Percentiles rank a stretch among this genome's conserved stretches.
These are phyloP conservation scores for Anser brachyrhynchus DNA, from an alignment of 2,113 vertebrate species.

Conservation along the genomic window DNA sequence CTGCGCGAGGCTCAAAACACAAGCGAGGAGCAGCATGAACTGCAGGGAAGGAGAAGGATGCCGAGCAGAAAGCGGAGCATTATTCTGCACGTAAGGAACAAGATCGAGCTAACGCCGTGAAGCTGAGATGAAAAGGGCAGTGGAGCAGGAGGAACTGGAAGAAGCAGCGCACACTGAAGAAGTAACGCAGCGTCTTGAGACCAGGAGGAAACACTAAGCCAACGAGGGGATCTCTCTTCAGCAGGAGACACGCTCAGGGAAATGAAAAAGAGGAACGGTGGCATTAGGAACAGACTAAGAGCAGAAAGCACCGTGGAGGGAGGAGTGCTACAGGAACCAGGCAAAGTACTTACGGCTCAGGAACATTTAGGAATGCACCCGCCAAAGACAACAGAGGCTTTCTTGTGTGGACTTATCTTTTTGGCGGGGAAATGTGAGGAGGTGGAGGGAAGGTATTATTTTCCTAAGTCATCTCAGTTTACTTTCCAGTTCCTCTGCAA, in stretches of 20 bases:
- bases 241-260: neutral
- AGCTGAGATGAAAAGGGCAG: neutral
- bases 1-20: neutral
- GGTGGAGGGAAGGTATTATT: neutral
- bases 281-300: neutral
- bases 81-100: neutral
- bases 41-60: neutral
- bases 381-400: neutral
- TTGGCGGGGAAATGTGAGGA: neutral
- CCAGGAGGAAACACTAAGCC: neutral
- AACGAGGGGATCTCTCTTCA: neutral
- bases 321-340: fast-evolving
- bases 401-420: neutral
- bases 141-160: neutral
- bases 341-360: neutral
- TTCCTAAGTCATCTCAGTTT: neutral
- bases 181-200: neutral
- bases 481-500: neutral
- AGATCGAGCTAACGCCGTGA: neutral
- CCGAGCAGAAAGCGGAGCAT: neutral
- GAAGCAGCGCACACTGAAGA: neutral
- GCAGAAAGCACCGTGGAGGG: neutral
- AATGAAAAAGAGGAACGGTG: neutral
- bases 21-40: fast-evolving
- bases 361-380: neutral